Evolutionary conservation across 1,140 invertebrate species (phyloP).

Genomic region (Ericerus pela): DNA sequence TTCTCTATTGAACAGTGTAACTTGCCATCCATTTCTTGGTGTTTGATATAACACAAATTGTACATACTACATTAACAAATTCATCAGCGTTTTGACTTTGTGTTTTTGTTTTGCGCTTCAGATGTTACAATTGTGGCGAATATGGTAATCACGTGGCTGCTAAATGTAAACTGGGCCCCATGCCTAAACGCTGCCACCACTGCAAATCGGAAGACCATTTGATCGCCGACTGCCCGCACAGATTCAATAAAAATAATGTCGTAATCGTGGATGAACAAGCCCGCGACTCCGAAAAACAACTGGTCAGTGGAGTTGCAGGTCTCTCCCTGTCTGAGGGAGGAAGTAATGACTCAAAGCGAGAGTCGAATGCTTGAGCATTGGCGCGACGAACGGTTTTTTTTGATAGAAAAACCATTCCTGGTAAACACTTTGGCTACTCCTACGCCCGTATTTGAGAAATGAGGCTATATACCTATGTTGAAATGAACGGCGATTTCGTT

Average conservation of each 20-base stretch:
- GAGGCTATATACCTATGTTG: conserved; percentile 6
- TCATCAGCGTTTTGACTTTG: too few species aligned
- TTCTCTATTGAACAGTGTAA: too few species aligned
- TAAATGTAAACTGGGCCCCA: conserved; percentile 67
- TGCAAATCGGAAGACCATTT: conserved; percentile 74
- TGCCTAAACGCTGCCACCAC: conserved; percentile 75
- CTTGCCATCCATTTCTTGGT: too few species aligned
- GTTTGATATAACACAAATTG: too few species aligned
- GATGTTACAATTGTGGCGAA: conserved; percentile 83
- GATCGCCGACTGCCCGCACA: conserved; percentile 65
- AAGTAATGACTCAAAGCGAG: background rate
- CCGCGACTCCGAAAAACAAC: background rate
- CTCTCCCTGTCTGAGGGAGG: background rate
- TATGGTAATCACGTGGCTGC: conserved; percentile 80
- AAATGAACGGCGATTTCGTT: conserved; percentile 2
- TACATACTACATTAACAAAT: too few species aligned
- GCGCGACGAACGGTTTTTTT: background rate
- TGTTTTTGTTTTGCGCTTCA: too few species aligned
- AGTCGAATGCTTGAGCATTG: conserved; percentile 2
- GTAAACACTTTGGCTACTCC: conserved; percentile 9
- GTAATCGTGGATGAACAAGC: background rate
- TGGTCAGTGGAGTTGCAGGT: background rate
- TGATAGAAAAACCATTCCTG: conserved; percentile 3
- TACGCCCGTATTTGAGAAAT: conserved; percentile 10
- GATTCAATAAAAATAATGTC: conserved; percentile 4